Evolutionary conservation across 2,888 invertebrate species (phyloP).

Genomic region (Epiperipatus broadwayi): DNA sequence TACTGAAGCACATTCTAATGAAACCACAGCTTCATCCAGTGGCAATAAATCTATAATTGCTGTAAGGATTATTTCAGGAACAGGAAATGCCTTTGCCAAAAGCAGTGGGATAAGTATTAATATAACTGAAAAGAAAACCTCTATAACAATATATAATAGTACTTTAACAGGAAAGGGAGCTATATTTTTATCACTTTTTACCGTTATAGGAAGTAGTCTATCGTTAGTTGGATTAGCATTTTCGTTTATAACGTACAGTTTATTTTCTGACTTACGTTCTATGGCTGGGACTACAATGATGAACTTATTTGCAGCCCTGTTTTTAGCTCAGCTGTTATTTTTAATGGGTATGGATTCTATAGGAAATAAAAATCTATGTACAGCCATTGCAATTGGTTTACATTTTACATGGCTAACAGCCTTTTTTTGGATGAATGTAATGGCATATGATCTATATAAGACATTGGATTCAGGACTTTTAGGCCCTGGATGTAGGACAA

Average conservation of each 20-base stretch:
- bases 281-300: constrained; percentile 44
- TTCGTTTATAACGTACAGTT: constrained; percentile 46
- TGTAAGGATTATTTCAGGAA: no score
- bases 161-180: constrained; percentile 7
- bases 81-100: no score
- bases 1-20: no score
- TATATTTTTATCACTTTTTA: constrained; percentile 42
- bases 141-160: no score
- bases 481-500: constrained; percentile 23
- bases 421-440: constrained; percentile 45
- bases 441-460: constrained; percentile 43
- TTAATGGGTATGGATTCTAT: constrained; percentile 44
- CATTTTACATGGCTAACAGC: constrained; percentile 44
- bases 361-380: constrained; percentile 41
- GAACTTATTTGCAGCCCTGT: constrained; percentile 44
- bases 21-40: no score
- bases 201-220: constrained; percentile 43
- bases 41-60: no score
- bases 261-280: constrained; percentile 45
- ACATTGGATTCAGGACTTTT: constrained; percentile 29
- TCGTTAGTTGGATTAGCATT: constrained; percentile 46
- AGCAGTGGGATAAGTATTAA: no score
- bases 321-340: constrained; percentile 45
- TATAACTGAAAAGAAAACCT: no score
- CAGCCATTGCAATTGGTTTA: constrained; percentile 40